These are phyloP conservation scores for Heliconius hermathena DNA, from an alignment of 1,140 invertebrate species.

Conservation along the genomic window DNA sequence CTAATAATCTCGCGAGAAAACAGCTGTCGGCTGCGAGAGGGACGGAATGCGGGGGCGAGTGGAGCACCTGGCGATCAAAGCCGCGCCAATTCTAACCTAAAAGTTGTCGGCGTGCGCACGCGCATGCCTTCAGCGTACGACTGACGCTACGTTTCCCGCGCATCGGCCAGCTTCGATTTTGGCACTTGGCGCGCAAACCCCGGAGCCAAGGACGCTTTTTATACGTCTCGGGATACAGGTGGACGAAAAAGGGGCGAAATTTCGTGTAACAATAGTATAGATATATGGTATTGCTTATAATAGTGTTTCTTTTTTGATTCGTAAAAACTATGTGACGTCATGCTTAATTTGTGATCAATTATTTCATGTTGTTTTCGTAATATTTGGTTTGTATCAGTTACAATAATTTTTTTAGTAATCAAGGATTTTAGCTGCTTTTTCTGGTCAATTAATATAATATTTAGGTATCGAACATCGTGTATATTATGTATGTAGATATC, in stretches of 20 bases:
- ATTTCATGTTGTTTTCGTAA: background rate
- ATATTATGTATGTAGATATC: background rate
- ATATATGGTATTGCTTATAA: background rate
- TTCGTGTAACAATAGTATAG: conserved; percentile 21
- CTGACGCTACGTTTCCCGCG: conserved; percentile 77
- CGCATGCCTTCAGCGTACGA: conserved; percentile 56
- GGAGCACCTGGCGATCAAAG: conserved; percentile 71
- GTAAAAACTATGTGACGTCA: background rate
- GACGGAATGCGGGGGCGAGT: conserved; percentile 57
- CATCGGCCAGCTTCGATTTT: conserved; percentile 70
- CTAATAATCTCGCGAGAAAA: conserved; percentile 80
- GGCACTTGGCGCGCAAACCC: conserved; percentile 77
- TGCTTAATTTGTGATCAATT: background rate
- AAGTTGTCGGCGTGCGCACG: conserved; percentile 66
- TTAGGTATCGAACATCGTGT: background rate
- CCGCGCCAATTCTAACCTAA: conserved; percentile 80
- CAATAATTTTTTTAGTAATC: background rate
- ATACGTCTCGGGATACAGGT: conserved; percentile 70
- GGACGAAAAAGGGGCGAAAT: conserved; percentile 58
- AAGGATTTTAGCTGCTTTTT: background rate
- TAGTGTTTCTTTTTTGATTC: background rate
- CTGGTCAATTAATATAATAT: background rate
- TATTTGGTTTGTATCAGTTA: background rate
- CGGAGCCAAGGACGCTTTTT: conserved; percentile 76
- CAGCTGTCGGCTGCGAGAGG: conserved; percentile 71